Evolutionary conservation across 2,888 invertebrate species (phyloP), one percentile per base, ranked within the genome.

Genomic region (Nasonovia ribisnigri): DNA sequence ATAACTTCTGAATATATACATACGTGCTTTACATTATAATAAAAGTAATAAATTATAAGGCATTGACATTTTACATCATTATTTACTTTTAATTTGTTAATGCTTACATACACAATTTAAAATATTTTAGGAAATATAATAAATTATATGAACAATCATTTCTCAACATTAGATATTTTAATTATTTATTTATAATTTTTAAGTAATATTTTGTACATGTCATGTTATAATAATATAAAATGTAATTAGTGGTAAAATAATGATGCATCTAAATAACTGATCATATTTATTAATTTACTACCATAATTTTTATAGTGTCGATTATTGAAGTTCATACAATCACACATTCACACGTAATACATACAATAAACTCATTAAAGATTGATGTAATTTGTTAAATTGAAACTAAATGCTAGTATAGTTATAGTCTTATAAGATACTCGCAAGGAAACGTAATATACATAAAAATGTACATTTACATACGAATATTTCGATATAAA

Each of bases 11-110:
- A 84, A 77, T 77, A 77, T 77, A 77, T 20, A 77, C 20, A 51
- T 77, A 48, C 90, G 48, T 48, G n/a, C n/a, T 29, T 77, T 77
- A 77, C 48, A 48, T 36, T 51, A 90, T n/a, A 84, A 46, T 60
- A 88, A 88, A 51, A 88, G 51, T 51, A 90, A 90, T 90, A 90
- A 90, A 90, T 90, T 90, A 48, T 29, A 46, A 84, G 42, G 48
- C 51, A 51, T 48, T 48, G 90, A 90, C 90, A 48, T 90, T 90
- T 90, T 48, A 90, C 90, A 90, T 90, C 77, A 90, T 90, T 90
- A 90, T 90, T 90, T 90, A 90, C 90, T 90, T 90, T 90, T 90
- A 90, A 48, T 77, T 77, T 77, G 51, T 77, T 90, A 90, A 90
- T 90, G 90, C 90, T 90, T 42, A 60, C 86, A 46, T 86, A 88